Evolutionary conservation across 2,888 invertebrate genomes (phyloP).

Genomic region (Galerucella nymphaeae): DNA sequence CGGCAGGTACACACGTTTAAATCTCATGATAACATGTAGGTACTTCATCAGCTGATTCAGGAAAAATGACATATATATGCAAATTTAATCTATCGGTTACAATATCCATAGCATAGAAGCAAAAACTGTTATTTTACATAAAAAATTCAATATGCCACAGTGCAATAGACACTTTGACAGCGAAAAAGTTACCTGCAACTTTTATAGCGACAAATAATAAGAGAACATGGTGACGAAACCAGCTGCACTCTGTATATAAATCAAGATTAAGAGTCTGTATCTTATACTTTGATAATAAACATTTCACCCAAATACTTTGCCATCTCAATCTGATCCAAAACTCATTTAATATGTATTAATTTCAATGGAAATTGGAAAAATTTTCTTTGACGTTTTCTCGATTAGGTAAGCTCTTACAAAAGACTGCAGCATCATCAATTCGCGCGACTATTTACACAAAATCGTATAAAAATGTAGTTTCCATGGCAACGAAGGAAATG

Average conservation of each 20-base stretch:
- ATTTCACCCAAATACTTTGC: not conserved
- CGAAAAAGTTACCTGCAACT: no score
- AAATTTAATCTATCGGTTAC: not conserved
- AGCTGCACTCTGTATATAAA: not conserved
- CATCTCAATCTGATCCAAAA: not conserved
- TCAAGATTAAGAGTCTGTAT: not conserved
- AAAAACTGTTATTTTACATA: no score
- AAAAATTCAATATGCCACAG: no score
- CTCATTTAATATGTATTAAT: not conserved
- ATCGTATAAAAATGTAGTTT: slow-evolving; percentile 39
- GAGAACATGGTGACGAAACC: no score
- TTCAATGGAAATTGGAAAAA: slow-evolving; percentile 11
- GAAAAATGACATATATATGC: not conserved
- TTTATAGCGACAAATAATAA: no score
- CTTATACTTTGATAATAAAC: not conserved
- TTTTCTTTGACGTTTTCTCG: slow-evolving; percentile 15
- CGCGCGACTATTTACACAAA: slow-evolving; percentile 39
- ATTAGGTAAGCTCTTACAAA: slow-evolving; percentile 14
- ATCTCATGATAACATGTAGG: not conserved
- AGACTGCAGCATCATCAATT: slow-evolving; percentile 35
- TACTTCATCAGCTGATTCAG: not conserved
- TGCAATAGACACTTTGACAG: no score
- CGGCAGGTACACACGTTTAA: not conserved
- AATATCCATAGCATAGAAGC: not conserved
- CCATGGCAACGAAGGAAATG: slow-evolving; percentile 34